Evolutionary conservation across 2,888 invertebrate genomes (phyloP), one percentile per base, ranked within the genome.

Genomic region (Geotrupes spiniger): DNA sequence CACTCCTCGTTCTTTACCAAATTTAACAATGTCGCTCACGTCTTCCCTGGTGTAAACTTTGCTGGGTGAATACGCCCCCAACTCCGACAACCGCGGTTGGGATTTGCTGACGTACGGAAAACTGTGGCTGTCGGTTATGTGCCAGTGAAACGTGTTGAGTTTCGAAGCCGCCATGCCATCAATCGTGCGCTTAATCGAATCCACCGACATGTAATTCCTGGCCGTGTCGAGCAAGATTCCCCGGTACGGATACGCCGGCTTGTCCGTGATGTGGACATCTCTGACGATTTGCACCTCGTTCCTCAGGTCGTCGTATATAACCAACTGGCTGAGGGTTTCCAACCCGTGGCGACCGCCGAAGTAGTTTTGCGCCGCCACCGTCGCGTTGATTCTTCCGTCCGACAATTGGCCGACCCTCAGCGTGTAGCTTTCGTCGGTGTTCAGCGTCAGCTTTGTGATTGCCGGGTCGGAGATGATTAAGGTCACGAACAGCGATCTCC

Each of bases 121-220:
- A 60, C 94, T 94, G 57, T 95, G 94, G n/a, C 90, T 88, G 72
- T 97, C 96, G 0, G 89, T 91, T 43, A 92, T 88, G 63, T 92
- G 91, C 95, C 95, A 96, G 66, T 96, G 96, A 74, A 96, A 88
- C 0, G 90, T 89, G 68, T 96, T 96, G 61, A 96, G 66, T 70
- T 96, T 96, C 26, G 89, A 88, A 66, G 86, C 82, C 0, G 88
- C 85, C 92, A 96, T 94, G 0, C 82, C 93, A 63, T 93, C 92
- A 60, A 97, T 77, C 6, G 90, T 88, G 10, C 80, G 59, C 62
- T 87, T 82, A 47, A 92, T 85, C 0, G 83, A 74, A 1, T 82
- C 80, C 6, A 90, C 78, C 8, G 83, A 79, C 60, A 89, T 80
- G 66, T 81, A 97, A 71, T 95, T 96, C 27, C 98, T 80, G 0